phyloP scores from a whole-genome alignment of 2,113 vertebrate genomes.

The Thinocorus orbignyianus region DNA sequence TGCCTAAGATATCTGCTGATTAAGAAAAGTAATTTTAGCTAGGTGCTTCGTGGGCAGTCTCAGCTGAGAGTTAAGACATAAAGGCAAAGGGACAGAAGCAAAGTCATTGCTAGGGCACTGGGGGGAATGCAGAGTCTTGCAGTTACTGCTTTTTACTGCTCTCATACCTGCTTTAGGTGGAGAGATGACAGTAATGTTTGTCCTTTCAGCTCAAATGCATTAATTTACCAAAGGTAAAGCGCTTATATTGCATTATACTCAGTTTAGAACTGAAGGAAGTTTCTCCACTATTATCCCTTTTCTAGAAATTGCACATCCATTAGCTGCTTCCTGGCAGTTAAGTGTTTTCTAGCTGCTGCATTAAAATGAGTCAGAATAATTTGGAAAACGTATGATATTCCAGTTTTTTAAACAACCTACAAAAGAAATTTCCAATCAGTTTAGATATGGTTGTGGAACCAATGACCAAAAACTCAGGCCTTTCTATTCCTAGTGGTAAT shows the following conservation, averaged over 20 bases:
- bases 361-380: constrained; percentile 11
- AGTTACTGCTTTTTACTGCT: background rate
- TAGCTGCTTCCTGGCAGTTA: background rate
- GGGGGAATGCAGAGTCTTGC: rapidly evolving
- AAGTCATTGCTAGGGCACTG: background rate
- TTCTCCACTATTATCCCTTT: background rate
- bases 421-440: background rate
- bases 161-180: background rate
- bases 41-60: background rate
- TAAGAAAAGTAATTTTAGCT: background rate
- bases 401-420: background rate
- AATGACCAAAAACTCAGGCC: background rate
- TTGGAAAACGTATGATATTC: background rate
- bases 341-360: background rate
- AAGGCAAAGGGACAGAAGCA: background rate
- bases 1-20: background rate
- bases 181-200: background rate
- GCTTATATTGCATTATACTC: background rate
- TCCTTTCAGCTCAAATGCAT: background rate
- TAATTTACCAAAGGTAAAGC: background rate
- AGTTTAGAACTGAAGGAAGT: background rate
- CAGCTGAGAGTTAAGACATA: background rate
- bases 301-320: background rate
- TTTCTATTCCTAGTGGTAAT: background rate
- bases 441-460: background rate